A percentile compares a stretch with the other conserved stretches of the same genome.
Evolutionary conservation across 2,113 vertebrate species (phyloP).

Genomic region (Muntiacus muntjak): DNA sequence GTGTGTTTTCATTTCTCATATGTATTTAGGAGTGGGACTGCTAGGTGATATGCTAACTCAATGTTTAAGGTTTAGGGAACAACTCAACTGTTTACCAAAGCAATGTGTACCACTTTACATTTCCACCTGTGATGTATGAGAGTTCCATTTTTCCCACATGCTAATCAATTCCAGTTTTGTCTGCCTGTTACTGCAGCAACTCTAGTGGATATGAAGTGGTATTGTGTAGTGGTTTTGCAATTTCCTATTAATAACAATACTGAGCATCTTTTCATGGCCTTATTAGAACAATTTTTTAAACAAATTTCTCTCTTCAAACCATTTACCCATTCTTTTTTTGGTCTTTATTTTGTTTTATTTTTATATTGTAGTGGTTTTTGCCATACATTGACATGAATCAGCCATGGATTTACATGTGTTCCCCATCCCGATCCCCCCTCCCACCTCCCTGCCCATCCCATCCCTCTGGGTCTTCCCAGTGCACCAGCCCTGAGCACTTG

Average conservation of each 20-base stretch:
- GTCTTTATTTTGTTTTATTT: too few species aligned
- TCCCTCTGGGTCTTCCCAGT: too few species aligned
- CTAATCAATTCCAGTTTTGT: neutral
- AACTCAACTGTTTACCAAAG: neutral
- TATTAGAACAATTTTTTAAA: neutral
- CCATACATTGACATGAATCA: too few species aligned
- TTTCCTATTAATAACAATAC: neutral
- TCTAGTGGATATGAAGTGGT: neutral
- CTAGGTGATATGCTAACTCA: neutral
- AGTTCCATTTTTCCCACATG: neutral
- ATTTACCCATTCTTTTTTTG: neutral
- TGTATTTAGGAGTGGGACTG: neutral
- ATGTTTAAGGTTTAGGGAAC: neutral
- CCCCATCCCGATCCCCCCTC: too few species aligned
- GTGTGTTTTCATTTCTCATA: neutral
- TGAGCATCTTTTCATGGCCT: neutral
- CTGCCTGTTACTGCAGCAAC: neutral
- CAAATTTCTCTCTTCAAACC: neutral
- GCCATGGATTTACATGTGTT: too few species aligned
- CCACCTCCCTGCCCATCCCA: too few species aligned
- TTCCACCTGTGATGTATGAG: neutral
- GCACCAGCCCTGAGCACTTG: too few species aligned
- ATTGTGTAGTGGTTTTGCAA: neutral
- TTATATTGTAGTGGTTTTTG: too few species aligned
- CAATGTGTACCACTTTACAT: neutral